These are phyloP conservation scores for Tetheella fluctuosa DNA, from an alignment of 2,888 invertebrate species.

Conservation along the genomic window DNA sequence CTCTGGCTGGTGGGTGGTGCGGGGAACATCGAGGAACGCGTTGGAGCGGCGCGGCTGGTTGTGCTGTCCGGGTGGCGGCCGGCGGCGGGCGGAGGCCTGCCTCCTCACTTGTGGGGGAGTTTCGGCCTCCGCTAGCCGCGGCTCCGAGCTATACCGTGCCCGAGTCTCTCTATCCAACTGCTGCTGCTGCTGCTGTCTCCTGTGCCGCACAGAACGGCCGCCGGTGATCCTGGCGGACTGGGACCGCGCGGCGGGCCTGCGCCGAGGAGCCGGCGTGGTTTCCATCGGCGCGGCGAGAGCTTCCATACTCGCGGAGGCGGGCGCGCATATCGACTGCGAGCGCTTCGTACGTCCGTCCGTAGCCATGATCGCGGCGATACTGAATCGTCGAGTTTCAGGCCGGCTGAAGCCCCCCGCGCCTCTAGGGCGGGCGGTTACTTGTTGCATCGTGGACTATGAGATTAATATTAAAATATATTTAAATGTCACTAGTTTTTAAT, in stretches of 20 bases:
- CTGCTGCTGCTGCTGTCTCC: conserved; percentile 75
- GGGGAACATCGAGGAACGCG: conserved; percentile 89
- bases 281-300: conserved; percentile 82
- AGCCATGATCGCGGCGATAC: conserved; percentile 84
- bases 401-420: conserved; percentile 28
- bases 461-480: conserved; percentile 60
- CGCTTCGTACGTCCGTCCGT: conserved; percentile 87
- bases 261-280: conserved; percentile 83
- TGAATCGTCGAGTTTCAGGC: conserved; percentile 47
- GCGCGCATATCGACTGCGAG: conserved; percentile 90
- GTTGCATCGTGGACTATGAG: conserved; percentile 69
- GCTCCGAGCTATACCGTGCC: conserved; percentile 87
- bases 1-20: conserved; percentile 65
- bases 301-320: conserved; percentile 88
- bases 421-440: conserved; percentile 58
- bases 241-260: conserved; percentile 89
- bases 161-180: conserved; percentile 81
- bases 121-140: conserved; percentile 86
- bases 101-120: conserved; percentile 87
- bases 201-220: conserved; percentile 83
- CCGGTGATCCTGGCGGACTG: conserved; percentile 90
- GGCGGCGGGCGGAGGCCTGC: conserved; percentile 85
- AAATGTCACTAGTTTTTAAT: conserved; percentile 60
- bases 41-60: conserved; percentile 86
- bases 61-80: conserved; percentile 77